Base-by-base conservation (phyloP, 1,140 invertebrate genomes). In the Hycleus cichorii region DNA sequence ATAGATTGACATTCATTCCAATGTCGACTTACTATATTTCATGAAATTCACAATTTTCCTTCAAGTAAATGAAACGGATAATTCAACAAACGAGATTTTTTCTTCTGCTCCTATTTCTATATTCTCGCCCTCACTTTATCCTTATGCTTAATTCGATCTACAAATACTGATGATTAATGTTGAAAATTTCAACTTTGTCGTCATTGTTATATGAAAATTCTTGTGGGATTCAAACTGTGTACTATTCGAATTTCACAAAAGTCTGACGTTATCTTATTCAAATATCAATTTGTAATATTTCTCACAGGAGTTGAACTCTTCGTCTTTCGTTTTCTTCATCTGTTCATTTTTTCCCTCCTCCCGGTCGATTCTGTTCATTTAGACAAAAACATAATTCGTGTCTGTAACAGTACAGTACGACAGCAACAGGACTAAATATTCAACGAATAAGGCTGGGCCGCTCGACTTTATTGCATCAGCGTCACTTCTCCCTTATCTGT, bases 1-100 rank as follows among this genome's bases (percentile, higher is more conserved):
- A 68, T 66, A 57, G 64, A 68, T 65, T 61, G 62, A 65, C 62
- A 54, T 52, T 63, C 63, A 63, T 60, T 59, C 55, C 60, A 38
- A 49, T 44, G 47, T 48, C 51, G 49, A 49, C 51, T 52, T 52
- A 47, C 49, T 53, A 60, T 65, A 62, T 64, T 61, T 61, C 61
- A 65, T 50, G 56, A 55, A 58, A 58, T 60, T 56, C 60, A 42
- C 39, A 57, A 54, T 55, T 59, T 43, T 59, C 50, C 11, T 12
- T 9, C 26, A 18, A 49, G 50, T 40, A 59, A 59, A 54, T 59
- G 58, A 59, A 59, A 47, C 53, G 53, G 25, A 24, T 48, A 44
- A 56, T 56, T 56, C 32, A 40, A 39, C 26, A 38, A 25, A 9
- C 48, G 25, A 32, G 32, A 32, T 32, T 32, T 32, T 32, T 32